These are phyloP conservation scores for Halocaridina rubra DNA, from an alignment of 2,888 invertebrate genomes.

Conservation along the genomic window DNA sequence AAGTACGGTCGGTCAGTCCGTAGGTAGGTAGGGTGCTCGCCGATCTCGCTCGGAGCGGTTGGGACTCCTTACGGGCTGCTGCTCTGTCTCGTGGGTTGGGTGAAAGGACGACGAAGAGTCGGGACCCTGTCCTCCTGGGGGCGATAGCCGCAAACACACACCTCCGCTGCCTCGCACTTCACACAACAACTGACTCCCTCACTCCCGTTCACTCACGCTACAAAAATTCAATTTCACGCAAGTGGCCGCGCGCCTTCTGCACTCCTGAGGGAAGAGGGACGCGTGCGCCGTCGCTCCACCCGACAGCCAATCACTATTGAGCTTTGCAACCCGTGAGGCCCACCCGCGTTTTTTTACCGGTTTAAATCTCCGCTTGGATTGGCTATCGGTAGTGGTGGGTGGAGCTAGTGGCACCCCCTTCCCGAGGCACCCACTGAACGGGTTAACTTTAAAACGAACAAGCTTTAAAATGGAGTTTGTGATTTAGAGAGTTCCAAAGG, in stretches of 20 bases:
- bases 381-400: constrained; percentile 37
- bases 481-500: constrained; percentile 47
- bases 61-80: neutral
- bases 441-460: constrained; percentile 63
- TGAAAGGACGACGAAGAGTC: neutral
- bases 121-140: neutral
- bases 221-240: constrained; percentile 58
- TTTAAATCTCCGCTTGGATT: constrained; percentile 35
- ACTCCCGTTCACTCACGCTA: constrained; percentile 41
- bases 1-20: too few species aligned
- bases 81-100: neutral
- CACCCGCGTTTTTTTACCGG: constrained; percentile 58
- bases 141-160: constrained; percentile 43
- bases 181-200: constrained; percentile 45
- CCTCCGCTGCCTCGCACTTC: constrained; percentile 38
- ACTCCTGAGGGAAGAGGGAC: constrained; percentile 10
- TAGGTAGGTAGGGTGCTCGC: too few species aligned
- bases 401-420: constrained; percentile 55
- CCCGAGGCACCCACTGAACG: constrained; percentile 60
- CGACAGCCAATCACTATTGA: constrained; percentile 4
- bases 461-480: constrained; percentile 61
- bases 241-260: constrained; percentile 43
- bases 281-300: constrained; percentile 33
- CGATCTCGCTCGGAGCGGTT: too few species aligned
- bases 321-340: constrained; percentile 24